phyloP scores from a whole-genome alignment of 23 tunicate species.

The Halocynthia aurantium region DNA sequence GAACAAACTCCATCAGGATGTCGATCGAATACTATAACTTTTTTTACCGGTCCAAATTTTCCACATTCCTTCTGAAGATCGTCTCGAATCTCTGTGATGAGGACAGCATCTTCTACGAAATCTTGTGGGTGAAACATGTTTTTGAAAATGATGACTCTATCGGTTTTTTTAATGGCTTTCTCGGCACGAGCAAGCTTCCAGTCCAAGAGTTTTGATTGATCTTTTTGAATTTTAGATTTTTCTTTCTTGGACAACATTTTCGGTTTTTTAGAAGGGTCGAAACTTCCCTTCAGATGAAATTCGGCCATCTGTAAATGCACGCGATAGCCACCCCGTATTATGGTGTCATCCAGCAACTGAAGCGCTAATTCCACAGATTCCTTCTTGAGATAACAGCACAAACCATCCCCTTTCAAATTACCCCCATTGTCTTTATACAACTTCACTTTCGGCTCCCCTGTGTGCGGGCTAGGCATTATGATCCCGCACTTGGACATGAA shows the following conservation, averaged over 20 bases:
- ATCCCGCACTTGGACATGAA: slow-evolving; percentile 87
- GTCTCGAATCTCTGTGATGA: slow-evolving; percentile 68
- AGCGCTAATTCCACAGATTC: slow-evolving; percentile 61
- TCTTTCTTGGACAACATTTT: slow-evolving; percentile 89
- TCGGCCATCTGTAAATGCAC: slow-evolving; percentile 56
- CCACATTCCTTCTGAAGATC: slow-evolving; percentile 77
- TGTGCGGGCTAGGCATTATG: slow-evolving; percentile 58
- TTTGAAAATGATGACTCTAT: slow-evolving; percentile 73
- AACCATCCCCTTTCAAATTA: slow-evolving; percentile 79
- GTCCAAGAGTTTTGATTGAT: slow-evolving; percentile 48
- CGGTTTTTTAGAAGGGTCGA: slow-evolving; percentile 85
- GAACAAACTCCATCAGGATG: slow-evolving; percentile 95
- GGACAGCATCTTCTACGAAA: slow-evolving; percentile 70
- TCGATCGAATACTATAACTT: slow-evolving; percentile 88
- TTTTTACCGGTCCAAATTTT: slow-evolving; percentile 81
- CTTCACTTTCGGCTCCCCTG: slow-evolving; percentile 60
- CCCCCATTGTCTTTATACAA: slow-evolving; percentile 56
- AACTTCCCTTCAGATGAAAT: slow-evolving; percentile 73
- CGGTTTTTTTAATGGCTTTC: slow-evolving; percentile 39
- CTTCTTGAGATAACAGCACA: slow-evolving; percentile 73
- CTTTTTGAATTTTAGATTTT: slow-evolving; percentile 53
- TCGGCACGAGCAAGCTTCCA: slow-evolving; percentile 79
- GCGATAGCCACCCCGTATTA: slow-evolving; percentile 27
- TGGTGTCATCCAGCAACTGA: slow-evolving; percentile 52
- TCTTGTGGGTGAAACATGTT: slow-evolving; percentile 73